Base-by-base conservation (phyloP, 2,888 invertebrate genomes). In the Megalurothrips usitatus region DNA sequence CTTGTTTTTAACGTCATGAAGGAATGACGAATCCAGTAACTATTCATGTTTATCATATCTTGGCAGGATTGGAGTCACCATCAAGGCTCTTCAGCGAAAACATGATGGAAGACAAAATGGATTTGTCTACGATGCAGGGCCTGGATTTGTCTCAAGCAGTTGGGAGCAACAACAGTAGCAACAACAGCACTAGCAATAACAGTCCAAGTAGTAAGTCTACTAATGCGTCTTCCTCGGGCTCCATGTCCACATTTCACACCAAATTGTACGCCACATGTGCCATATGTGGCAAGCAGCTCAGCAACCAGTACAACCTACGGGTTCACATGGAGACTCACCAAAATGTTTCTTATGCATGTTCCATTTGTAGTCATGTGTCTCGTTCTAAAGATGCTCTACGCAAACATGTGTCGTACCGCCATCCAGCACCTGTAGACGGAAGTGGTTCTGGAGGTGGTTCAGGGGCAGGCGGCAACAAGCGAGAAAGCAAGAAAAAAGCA, bases 311-410 rank as follows among this genome's bases (percentile, higher is more conserved):
- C 89, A 96, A 96, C 87, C 88, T 96, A 84, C 90, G 96, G 82
- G 96, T 96, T 82, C 96, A 96, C 85, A 92, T 96, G 92, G 96
- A 96, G 86, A 96, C 96, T 28, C 96, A 96, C 87, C 94, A 95
- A 85, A 96, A 96, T 84, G 92, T 94, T 80, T 92, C 95, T 49
- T 95, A 96, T 87, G 95, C 95, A 52, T 96, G 96, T 86, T 92
- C 93, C 83, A 94, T 95, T 0, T 96, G 96, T 88, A 92, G 93
- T 0, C 96, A 96, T 87, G 95, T 96, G 68, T 96, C 95, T 75
- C 90, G 96, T 83, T 96, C 95, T 81, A 90, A 96, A 82, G 96
- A 96, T 87, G 96, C 96, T 48, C 88, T 96, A 81, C 89, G 96
- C 83, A 96, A 96, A 87, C 96, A 96, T 86, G 95, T 96, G 75